These are phyloP conservation scores for Tetramorium simillimum DNA, from an alignment of 1,140 invertebrate species.

Conservation along the genomic window DNA sequence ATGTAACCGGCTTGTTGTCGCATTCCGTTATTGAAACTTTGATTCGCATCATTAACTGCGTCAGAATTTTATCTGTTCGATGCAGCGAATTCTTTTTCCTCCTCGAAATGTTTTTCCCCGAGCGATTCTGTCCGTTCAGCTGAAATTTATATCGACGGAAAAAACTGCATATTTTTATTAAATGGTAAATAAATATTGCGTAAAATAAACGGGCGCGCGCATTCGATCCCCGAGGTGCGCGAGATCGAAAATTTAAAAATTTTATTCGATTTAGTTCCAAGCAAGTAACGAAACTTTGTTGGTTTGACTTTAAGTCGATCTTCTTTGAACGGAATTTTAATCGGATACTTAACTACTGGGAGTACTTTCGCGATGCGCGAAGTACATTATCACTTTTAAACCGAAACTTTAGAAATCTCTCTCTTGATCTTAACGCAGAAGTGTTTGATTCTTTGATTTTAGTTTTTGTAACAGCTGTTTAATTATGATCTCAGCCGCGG, in stretches of 20 bases:
- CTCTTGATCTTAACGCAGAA: background rate
- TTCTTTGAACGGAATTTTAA: constrained; percentile 17
- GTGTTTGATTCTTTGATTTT: background rate
- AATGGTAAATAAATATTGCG: background rate
- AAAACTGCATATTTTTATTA: background rate
- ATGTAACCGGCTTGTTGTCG: constrained; percentile 38
- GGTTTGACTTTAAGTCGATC: constrained; percentile 25
- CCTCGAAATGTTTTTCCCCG: background rate
- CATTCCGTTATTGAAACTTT: background rate
- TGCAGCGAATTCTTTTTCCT: background rate
- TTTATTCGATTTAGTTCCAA: constrained; percentile 4
- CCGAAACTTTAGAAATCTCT: background rate
- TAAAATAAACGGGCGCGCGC: background rate
- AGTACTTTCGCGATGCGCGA: background rate
- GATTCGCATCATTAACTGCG: background rate
- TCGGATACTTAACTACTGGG: background rate
- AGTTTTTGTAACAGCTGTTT: background rate
- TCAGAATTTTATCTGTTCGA: background rate
- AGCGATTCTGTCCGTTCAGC: background rate
- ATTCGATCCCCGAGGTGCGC: background rate
- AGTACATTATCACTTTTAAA: constrained; percentile 9
- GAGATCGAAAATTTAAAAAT: constrained; percentile 27
- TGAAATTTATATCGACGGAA: background rate
- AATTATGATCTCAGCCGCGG: background rate
- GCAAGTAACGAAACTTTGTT: background rate